phyloP scores from a whole-genome alignment of 2,888 invertebrate genomes.

The Cheilosia urbana region DNA sequence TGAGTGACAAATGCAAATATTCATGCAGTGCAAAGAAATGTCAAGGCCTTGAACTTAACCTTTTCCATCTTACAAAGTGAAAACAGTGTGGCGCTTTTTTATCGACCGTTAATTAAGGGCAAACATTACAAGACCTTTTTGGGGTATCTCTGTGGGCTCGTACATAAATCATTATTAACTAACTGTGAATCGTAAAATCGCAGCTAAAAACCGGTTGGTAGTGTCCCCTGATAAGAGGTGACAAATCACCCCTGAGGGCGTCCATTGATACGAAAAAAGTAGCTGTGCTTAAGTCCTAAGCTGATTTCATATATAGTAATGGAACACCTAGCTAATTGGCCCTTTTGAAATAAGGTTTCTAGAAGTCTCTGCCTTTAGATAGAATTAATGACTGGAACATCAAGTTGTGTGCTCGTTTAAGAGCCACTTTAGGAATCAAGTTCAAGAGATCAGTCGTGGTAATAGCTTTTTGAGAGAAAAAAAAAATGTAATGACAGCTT shows the following conservation, averaged over 20 bases:
- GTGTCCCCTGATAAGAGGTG: conserved; percentile 4
- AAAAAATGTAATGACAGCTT: conserved; percentile 8
- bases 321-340: neutral
- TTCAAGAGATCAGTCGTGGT: conserved; percentile 50
- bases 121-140: neutral
- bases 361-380: neutral
- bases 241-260: conserved; percentile 6
- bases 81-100: neutral
- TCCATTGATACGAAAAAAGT: neutral
- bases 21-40: conserved; percentile 5
- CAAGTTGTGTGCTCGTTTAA: conserved; percentile 1
- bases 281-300: neutral
- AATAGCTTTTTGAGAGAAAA: conserved; percentile 5
- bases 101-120: neutral
- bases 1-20: conserved; percentile 4
- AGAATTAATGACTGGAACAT: conserved; percentile 12
- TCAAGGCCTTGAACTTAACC: conserved; percentile 55
- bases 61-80: neutral
- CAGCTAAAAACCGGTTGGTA: neutral
- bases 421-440: conserved; percentile 27
- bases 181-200: neutral
- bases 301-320: neutral
- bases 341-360: neutral
- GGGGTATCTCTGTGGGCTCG: conserved; percentile 1
- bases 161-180: conserved; percentile 22